Conservation (phyloP, 2,888 invertebrate genomes). For the Elmis aenea region DNA sequence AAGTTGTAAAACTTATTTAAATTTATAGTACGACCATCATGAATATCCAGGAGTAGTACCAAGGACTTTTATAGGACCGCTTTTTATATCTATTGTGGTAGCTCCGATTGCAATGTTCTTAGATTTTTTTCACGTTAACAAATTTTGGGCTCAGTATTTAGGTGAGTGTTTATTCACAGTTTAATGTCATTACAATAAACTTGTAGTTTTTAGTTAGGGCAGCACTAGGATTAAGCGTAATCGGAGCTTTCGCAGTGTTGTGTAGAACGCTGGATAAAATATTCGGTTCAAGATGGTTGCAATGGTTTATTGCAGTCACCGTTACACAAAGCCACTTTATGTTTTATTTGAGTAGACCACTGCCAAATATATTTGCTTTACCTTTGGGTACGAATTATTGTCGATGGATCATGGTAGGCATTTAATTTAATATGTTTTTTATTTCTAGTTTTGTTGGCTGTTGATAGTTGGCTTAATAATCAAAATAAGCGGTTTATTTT, state of each 20-base stretch:
- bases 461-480: constrained; percentile 79
- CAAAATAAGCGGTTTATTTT: constrained; percentile 71
- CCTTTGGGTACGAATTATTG: constrained; percentile 83
- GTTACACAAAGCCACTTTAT: constrained; percentile 96
- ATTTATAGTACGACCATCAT: constrained; percentile 90
- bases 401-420: too few species aligned
- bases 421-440: too few species aligned
- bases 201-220: constrained; percentile 67
- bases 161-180: constrained; percentile 69
- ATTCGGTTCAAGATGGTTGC: constrained; percentile 72
- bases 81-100: constrained; percentile 72
- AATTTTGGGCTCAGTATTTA: constrained; percentile 85
- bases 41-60: constrained; percentile 98
- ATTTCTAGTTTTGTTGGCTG: constrained; percentile 74
- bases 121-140: constrained; percentile 65
- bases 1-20: constrained; percentile 10
- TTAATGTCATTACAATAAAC: constrained; percentile 12
- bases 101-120: constrained; percentile 69
- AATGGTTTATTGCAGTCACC: constrained; percentile 80
- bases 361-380: constrained; percentile 93
- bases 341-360: constrained; percentile 90
- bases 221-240: constrained; percentile 70
- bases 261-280: constrained; percentile 67
- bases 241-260: constrained; percentile 69
- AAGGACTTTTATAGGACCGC: constrained; percentile 89